Base-by-base conservation (phyloP, 2,888 invertebrate species). In the Sclerodermus sp. region DNA sequence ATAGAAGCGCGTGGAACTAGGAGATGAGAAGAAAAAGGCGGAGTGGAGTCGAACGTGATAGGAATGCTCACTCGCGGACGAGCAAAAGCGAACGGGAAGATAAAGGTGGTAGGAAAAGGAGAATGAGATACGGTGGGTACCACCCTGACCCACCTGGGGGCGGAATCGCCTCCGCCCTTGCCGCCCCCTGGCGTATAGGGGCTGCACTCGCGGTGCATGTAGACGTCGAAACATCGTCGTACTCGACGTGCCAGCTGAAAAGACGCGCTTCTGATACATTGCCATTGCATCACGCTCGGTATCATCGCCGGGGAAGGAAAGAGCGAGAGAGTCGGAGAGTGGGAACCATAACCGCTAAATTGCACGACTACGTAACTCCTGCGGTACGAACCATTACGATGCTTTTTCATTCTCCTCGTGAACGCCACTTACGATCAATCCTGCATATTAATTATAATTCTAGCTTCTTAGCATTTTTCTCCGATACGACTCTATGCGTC, bases 71-170 rank as follows among this genome's bases (percentile, higher is more conserved):
- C 23, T 5, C 3, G 23, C 3, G 23, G 3, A 23, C 8, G 23
- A 23, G 3, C 4, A 23, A 45, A 43, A 41, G 39, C 45, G 40
- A 45, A n/a, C 44, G 47, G 47, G 53, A 51, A 47, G 51, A 34
- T 60, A 53, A 39, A 40, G 40, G 34, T 12, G 9, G 13, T 31
- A 53, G 43, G 36, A 38, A 29, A n/a, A 42, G 31, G 39, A 34
- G 55, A 57, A 53, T 49, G 51, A 59, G 62, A 62, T 64, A 62
- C 49, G 54, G 50, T 50, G 54, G 60, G 73, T 66, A 66, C 71
- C 76, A 72, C 76, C 73, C 74, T 65, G 72, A 70, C 66, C 76
- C 76, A 76, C 76, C 75, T 76, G 76, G 73, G 67, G 78, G 78
- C 76, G 76, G 73, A 74, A 73, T 77, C 68, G 69, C 75, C 65